Conservation (phyloP, 2,888 invertebrate genomes). For the Stramonita haemastoma region DNA sequence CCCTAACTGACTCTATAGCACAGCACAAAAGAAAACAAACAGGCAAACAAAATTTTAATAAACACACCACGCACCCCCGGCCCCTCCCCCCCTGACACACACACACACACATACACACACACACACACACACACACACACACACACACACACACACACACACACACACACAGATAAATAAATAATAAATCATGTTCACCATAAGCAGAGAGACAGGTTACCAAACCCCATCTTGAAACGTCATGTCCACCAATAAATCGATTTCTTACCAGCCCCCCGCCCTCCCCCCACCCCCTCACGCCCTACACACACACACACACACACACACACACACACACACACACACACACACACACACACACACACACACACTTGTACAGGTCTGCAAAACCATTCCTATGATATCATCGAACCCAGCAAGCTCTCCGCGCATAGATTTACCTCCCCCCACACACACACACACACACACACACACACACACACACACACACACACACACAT, state of each 20-base stretch:
- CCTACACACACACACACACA: neutral
- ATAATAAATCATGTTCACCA: too few relatives aligned
- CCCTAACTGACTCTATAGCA: too few relatives aligned
- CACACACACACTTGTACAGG: neutral
- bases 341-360: neutral
- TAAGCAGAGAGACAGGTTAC: too few relatives aligned
- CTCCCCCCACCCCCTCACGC: neutral
- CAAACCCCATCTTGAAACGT: too few relatives aligned
- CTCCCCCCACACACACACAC: neutral
- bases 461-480: neutral
- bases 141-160: slow-evolving; percentile 6
- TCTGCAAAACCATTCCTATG: neutral
- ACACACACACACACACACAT: neutral
- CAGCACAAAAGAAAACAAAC: too few relatives aligned
- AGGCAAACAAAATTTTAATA: too few relatives aligned
- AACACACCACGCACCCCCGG: too few relatives aligned
- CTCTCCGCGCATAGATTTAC: neutral
- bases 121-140: neutral
- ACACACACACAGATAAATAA: neutral
- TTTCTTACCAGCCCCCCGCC: neutral
- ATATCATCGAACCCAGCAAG: neutral
- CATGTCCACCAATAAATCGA: too few relatives aligned
- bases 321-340: neutral
- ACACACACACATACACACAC: too few relatives aligned
- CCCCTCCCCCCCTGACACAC: neutral